Percentiles rank a stretch among this genome's conserved stretches.
Evolutionary conservation across 2,797 vertebrate species (phyloP).

Genomic region (Sibirionetta formosa): DNA sequence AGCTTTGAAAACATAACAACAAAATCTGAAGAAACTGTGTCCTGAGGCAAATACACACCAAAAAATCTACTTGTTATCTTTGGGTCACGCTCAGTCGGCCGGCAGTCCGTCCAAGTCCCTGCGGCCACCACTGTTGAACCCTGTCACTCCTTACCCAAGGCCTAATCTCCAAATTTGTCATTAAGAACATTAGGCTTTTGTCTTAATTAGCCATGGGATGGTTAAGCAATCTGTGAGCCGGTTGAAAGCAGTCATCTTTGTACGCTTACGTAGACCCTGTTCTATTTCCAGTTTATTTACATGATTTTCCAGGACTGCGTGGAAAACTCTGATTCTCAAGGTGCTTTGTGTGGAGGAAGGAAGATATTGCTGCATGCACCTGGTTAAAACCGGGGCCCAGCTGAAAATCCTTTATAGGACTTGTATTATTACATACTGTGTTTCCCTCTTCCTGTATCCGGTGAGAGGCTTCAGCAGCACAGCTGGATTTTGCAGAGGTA

Average conservation of each 20-base stretch:
- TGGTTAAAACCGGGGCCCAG: background rate
- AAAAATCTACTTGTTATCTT: background rate
- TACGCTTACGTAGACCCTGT: background rate
- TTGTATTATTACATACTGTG: background rate
- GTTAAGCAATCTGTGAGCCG: background rate
- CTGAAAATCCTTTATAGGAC: background rate
- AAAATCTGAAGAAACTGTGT: background rate
- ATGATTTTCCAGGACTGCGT: fast-evolving
- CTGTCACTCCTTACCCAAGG: background rate
- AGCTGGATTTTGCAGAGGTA: background rate
- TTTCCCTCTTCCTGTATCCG: background rate
- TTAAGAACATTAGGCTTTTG: background rate
- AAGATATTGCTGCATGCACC: background rate
- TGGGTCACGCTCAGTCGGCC: fast-evolving
- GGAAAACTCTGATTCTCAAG: background rate
- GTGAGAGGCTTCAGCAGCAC: too few relatives aligned
- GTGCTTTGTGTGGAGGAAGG: background rate
- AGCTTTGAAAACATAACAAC: background rate
- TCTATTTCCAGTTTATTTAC: background rate
- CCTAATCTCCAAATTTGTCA: background rate
- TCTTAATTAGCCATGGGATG: background rate
- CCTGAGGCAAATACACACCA: background rate
- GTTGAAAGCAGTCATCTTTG: background rate
- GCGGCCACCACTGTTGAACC: background rate
- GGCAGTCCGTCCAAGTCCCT: background rate